A percentile compares a stretch with the other conserved stretches of the same genome.
These are phyloP conservation scores for Melanostigma gelatinosum DNA, from an alignment of 2,113 vertebrate species.

Conservation along the genomic window DNA sequence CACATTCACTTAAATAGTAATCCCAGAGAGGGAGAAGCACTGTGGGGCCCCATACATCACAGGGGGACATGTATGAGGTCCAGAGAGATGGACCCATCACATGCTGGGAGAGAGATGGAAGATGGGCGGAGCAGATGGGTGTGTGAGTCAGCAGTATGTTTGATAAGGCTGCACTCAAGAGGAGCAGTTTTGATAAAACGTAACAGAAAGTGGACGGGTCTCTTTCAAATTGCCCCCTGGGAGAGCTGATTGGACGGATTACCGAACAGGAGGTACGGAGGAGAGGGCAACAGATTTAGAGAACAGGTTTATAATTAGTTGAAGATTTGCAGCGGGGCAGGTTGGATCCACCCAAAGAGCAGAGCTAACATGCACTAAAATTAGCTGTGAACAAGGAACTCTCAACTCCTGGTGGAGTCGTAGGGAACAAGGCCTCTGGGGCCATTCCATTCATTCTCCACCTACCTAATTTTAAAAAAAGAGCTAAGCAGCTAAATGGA, in stretches of 20 bases:
- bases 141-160: slow-evolving; percentile 64
- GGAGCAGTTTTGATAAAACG: slow-evolving; percentile 18
- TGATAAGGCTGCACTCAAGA: slow-evolving; percentile 52
- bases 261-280: slow-evolving; percentile 5
- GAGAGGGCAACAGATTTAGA: slow-evolving; percentile 39
- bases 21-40: slow-evolving; percentile 61
- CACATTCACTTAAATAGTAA: slow-evolving; percentile 75
- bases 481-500: not conserved
- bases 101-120: slow-evolving; percentile 63
- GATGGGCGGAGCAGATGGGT: slow-evolving; percentile 39
- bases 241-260: slow-evolving; percentile 55
- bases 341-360: slow-evolving; percentile 33
- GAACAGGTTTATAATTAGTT: slow-evolving; percentile 66
- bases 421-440: slow-evolving; percentile 23
- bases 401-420: slow-evolving; percentile 26
- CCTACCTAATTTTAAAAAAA: not conserved
- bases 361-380: slow-evolving; percentile 52
- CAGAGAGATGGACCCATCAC: slow-evolving; percentile 62
- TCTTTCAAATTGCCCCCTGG: slow-evolving; percentile 37
- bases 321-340: slow-evolving; percentile 54
- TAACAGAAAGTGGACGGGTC: slow-evolving; percentile 33
- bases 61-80: slow-evolving; percentile 63
- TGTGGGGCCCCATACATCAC: slow-evolving; percentile 67
- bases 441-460: slow-evolving; percentile 17
- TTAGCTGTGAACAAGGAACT: slow-evolving; percentile 26